Evolutionary conservation across 2,888 invertebrate genomes (phyloP).

Genomic region (Stenurella melanura): DNA sequence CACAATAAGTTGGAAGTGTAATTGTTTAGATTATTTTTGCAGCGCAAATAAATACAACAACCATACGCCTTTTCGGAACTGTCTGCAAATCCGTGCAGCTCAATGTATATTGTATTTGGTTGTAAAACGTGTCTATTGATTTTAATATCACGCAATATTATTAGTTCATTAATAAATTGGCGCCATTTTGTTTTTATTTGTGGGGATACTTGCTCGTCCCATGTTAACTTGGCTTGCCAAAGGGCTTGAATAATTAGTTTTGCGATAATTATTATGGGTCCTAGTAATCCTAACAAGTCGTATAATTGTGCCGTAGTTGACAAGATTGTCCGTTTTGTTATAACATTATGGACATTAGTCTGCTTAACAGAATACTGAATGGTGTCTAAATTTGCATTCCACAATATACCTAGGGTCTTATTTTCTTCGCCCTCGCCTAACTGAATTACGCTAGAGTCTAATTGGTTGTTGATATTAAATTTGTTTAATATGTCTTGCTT

Average conservation of each 20-base stretch:
- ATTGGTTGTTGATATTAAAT: no score
- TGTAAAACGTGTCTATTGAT: background rate
- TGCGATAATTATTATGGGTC: background rate
- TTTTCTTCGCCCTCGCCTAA: no score
- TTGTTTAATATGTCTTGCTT: no score
- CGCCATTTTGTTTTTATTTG: background rate
- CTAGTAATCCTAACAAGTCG: background rate
- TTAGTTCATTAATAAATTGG: background rate
- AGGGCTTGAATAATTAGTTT: background rate
- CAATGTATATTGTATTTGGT: background rate
- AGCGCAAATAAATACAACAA: conserved; percentile 6
- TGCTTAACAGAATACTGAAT: background rate
- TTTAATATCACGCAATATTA: background rate
- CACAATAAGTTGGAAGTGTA: background rate
- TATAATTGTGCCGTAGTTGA: background rate
- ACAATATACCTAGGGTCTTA: background rate
- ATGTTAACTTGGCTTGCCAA: background rate
- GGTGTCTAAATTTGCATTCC: background rate
- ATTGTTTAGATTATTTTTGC: background rate
- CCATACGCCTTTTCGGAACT: background rate
- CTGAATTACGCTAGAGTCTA: no score
- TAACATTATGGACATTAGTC: background rate
- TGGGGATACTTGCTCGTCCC: background rate
- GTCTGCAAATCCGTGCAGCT: background rate
- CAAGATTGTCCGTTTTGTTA: background rate